These are phyloP conservation scores for Enteromius afrohamiltoni DNA, from an alignment of 2,797 vertebrate species.

Conservation along the genomic window DNA sequence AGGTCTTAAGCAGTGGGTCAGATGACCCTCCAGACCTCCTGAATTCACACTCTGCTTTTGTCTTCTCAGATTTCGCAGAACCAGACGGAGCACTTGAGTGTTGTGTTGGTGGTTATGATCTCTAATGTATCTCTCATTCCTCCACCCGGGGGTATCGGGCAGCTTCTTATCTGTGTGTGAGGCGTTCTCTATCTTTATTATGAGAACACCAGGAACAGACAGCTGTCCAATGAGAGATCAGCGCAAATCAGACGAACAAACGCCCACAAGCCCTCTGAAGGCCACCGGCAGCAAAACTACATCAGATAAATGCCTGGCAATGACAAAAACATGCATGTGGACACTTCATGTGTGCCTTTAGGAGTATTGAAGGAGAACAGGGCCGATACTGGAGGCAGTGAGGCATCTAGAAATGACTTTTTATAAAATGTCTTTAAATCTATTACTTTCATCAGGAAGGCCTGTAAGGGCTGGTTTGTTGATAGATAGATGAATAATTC, in stretches of 20 bases:
- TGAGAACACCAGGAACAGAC: conserved; percentile 49
- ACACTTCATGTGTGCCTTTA: conserved; percentile 3
- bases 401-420: too few relatives aligned
- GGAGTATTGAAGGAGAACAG: not conserved
- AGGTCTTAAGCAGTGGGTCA: conserved; percentile 8
- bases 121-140: conserved; percentile 57
- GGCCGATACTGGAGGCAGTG: not conserved
- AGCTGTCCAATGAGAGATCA: conserved; percentile 51
- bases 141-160: not conserved
- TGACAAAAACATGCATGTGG: conserved; percentile 34
- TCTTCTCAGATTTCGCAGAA: conserved; percentile 53
- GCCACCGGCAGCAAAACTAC: conserved; percentile 10
- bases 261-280: conserved; percentile 52
- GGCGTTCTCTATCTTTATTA: conserved; percentile 52
- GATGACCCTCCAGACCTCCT: conserved; percentile 17
- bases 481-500: not conserved
- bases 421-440: not conserved
- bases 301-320: conserved; percentile 18
- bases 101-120: conserved; percentile 50
- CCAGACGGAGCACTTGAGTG: conserved; percentile 47
- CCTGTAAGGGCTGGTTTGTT: not conserved
- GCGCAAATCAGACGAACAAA: conserved; percentile 49
- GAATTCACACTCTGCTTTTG: conserved; percentile 35
- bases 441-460: not conserved
- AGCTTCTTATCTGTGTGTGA: conserved; percentile 45